phyloP scores from a whole-genome alignment of 2,113 vertebrate species.

The Corapipo altera region DNA sequence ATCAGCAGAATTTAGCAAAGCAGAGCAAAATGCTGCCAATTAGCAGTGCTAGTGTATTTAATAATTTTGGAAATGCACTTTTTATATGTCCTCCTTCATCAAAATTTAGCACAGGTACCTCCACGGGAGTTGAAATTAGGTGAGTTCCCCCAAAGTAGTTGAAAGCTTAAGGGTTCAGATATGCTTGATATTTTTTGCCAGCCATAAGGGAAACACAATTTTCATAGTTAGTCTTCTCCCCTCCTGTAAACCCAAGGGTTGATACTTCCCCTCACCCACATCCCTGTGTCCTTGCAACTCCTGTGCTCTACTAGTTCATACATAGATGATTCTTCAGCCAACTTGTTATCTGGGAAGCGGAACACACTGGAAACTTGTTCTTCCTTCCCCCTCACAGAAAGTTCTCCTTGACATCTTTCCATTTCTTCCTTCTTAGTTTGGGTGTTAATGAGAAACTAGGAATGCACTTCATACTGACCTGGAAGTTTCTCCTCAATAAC shows the following conservation, averaged over 20 bases:
- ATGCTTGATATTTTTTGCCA: neutral
- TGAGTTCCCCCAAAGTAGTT: neutral
- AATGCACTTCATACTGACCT: neutral
- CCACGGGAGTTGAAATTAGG: fast-evolving
- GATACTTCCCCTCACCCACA: neutral
- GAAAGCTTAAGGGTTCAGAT: neutral
- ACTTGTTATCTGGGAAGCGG: neutral
- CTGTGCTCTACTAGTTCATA: neutral
- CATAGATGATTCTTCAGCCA: neutral
- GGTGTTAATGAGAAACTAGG: neutral
- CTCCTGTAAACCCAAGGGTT: neutral
- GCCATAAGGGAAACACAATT: neutral
- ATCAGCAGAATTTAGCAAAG: neutral
- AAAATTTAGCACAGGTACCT: neutral
- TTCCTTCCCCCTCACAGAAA: neutral
- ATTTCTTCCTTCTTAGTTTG: neutral
- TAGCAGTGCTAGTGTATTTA: neutral
- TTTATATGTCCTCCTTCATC: neutral
- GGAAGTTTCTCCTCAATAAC: neutral
- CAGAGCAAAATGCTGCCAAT: neutral
- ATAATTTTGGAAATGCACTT: neutral
- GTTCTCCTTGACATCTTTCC: neutral
- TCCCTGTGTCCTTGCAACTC: neutral
- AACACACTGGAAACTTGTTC: neutral
- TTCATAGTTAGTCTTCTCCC: neutral